A percentile compares a stretch with the other conserved stretches of the same genome.
phyloP scores from a whole-genome alignment of 2,113 vertebrate species.

The Forbesichthys agassizii region DNA sequence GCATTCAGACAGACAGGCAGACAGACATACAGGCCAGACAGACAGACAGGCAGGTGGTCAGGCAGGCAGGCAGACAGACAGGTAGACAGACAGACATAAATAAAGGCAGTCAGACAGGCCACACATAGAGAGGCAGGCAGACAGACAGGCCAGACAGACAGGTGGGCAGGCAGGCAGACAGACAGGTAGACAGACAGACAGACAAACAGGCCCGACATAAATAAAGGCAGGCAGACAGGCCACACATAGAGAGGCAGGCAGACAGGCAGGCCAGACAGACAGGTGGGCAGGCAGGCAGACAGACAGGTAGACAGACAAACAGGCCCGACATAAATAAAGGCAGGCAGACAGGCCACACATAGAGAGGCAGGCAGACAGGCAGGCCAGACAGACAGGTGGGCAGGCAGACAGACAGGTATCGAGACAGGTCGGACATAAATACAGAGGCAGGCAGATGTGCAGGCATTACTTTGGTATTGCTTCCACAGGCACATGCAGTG shows the following conservation, averaged over 20 bases:
- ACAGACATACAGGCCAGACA: too few species aligned
- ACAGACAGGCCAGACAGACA: too few species aligned
- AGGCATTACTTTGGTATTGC: too few species aligned
- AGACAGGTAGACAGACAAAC: not conserved
- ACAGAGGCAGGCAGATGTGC: not conserved
- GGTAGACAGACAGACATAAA: not conserved
- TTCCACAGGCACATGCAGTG: too few species aligned
- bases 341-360: not conserved
- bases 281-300: not conserved
- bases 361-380: too few species aligned
- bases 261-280: too few species aligned
- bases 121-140: too few species aligned
- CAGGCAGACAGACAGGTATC: not conserved
- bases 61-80: conserved; percentile 1
- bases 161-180: not conserved
- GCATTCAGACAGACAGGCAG: not conserved
- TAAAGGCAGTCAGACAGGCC: not conserved
- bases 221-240: not conserved
- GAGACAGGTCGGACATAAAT: not conserved
- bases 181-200: conserved; percentile 3
- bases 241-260: too few species aligned
- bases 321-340: not conserved
- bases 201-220: too few species aligned
- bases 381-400: too few species aligned
- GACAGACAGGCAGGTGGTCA: not conserved